Conservation (phyloP, 2,113 vertebrate genomes). For the Crotalus horridus region DNA sequence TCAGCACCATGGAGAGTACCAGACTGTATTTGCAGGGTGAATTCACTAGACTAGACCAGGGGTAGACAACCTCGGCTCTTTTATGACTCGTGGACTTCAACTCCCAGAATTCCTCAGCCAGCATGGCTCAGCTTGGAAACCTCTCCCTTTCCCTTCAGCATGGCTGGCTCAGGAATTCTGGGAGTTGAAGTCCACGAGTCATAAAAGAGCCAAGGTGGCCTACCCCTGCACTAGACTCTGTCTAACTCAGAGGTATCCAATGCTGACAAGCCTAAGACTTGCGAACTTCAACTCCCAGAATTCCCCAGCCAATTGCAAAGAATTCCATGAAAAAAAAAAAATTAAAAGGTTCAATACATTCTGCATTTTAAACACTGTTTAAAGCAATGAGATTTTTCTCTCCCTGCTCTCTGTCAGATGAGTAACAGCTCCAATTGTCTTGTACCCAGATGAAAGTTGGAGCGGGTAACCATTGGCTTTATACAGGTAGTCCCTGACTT, state of each 20-base stretch:
- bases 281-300: neutral
- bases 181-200: too few species aligned
- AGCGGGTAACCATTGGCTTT: neutral
- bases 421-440: neutral
- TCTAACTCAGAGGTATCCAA: too few species aligned
- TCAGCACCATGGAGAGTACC: neutral
- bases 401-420: neutral
- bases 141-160: too few species aligned
- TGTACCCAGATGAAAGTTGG: neutral
- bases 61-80: rapidly evolving
- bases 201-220: too few species aligned
- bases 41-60: neutral
- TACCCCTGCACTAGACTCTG: too few species aligned
- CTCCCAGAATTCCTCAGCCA: neutral
- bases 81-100: neutral
- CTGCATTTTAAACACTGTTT: neutral
- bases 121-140: too few species aligned
- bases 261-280: too few species aligned
- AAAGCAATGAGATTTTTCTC: neutral
- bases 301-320: neutral
- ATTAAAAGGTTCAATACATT: neutral
- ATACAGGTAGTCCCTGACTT: neutral
- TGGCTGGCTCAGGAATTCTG: too few species aligned
- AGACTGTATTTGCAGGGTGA: neutral
- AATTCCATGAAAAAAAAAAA: neutral